phyloP scores from a whole-genome alignment of 2,797 vertebrate genomes.

The Apogon hyalosoma region DNA sequence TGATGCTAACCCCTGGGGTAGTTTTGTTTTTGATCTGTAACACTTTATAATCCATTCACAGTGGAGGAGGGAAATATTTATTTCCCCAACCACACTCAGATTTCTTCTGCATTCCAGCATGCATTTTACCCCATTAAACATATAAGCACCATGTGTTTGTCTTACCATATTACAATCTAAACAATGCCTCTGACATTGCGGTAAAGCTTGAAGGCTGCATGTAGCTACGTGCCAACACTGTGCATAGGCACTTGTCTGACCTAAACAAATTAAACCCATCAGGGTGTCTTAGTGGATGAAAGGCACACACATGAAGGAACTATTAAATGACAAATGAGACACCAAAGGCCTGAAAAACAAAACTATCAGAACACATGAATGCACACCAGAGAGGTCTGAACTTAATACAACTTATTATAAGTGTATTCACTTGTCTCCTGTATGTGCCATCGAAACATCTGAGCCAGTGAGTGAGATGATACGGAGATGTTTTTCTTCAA shows the following conservation, averaged over 20 bases:
- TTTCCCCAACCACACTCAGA: slow-evolving; percentile 42
- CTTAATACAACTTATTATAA: too few relatives aligned
- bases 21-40: slow-evolving; percentile 50
- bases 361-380: neutral
- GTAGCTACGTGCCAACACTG: slow-evolving; percentile 17
- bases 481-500: too few relatives aligned
- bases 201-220: slow-evolving; percentile 45
- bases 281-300: slow-evolving; percentile 38
- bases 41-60: slow-evolving; percentile 35
- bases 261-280: slow-evolving; percentile 56
- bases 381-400: too few relatives aligned
- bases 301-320: slow-evolving; percentile 8
- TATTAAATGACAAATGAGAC: neutral
- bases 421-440: too few relatives aligned
- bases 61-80: slow-evolving; percentile 32
- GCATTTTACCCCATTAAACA: slow-evolving; percentile 47
- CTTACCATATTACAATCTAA: slow-evolving; percentile 51
- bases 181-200: slow-evolving; percentile 57
- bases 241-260: slow-evolving; percentile 45
- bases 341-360: neutral
- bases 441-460: too few relatives aligned
- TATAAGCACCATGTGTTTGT: slow-evolving; percentile 71
- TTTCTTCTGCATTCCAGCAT: slow-evolving; percentile 51
- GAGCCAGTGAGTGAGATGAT: too few relatives aligned
- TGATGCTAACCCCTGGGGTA: slow-evolving; percentile 17